These are phyloP conservation scores for Nannoperca obscura DNA, from an alignment of 2,797 vertebrate genomes.

Conservation along the genomic window DNA sequence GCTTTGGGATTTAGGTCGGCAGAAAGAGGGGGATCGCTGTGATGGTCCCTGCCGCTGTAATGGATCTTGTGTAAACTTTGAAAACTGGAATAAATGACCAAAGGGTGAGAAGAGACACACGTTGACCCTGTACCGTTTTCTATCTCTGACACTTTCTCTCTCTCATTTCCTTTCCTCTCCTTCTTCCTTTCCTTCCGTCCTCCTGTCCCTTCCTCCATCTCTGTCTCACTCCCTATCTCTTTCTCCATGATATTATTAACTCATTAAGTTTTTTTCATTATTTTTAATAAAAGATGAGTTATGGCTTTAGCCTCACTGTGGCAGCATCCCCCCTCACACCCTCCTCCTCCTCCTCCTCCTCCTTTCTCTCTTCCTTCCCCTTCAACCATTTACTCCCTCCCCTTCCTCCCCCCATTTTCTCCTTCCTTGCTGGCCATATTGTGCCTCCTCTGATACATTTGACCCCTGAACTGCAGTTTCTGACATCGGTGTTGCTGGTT, in stretches of 20 bases:
- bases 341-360: conserved; percentile 30
- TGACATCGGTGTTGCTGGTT: conserved; percentile 69
- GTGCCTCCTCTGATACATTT: conserved; percentile 70
- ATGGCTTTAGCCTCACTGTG: conserved; percentile 84
- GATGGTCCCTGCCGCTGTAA: conserved; percentile 67
- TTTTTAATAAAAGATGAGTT: conserved; percentile 88
- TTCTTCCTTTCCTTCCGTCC: conserved; percentile 64
- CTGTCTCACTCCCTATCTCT: conserved; percentile 76
- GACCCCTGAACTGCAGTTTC: conserved; percentile 74
- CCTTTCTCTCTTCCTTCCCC: conserved; percentile 51
- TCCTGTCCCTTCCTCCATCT: conserved; percentile 77
- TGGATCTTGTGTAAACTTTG: conserved; percentile 76
- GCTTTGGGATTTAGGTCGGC: conserved; percentile 77
- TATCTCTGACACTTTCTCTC: conserved; percentile 21
- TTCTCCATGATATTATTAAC: conserved; percentile 85
- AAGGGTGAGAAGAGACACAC: conserved; percentile 44
- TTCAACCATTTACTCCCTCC: conserved; percentile 69
- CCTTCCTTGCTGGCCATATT: conserved; percentile 72
- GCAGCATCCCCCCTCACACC: conserved; percentile 69
- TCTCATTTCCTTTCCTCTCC: conserved; percentile 49
- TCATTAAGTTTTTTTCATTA: conserved; percentile 87
- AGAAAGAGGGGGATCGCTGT: conserved; percentile 55
- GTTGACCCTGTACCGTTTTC: conserved; percentile 66
- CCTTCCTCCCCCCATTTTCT: conserved; percentile 22
- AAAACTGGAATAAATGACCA: conserved; percentile 74